A percentile compares a stretch with the other conserved stretches of the same genome.
These are phyloP conservation scores for Carcinoscorpius rotundicauda DNA, from an alignment of 1,140 invertebrate genomes.

Conservation along the genomic window DNA sequence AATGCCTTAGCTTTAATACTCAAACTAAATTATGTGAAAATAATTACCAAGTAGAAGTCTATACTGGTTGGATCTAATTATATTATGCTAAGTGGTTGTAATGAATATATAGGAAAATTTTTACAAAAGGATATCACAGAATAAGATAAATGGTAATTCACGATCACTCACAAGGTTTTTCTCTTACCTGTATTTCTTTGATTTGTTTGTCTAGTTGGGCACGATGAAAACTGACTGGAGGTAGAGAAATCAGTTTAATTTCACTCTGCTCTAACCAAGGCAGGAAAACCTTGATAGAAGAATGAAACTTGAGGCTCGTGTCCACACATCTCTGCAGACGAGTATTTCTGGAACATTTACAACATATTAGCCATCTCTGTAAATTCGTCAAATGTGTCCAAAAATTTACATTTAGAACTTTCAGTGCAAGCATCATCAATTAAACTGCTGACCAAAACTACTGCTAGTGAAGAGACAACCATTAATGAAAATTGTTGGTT, in stretches of 20 bases:
- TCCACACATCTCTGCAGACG: conserved; percentile 77
- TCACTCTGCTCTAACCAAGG: conserved; percentile 80
- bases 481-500: no score
- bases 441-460: no score
- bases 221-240: conserved; percentile 64
- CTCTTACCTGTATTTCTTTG: conserved; percentile 60
- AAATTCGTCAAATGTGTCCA: no score
- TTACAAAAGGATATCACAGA: no score
- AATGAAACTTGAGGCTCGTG: conserved; percentile 81
- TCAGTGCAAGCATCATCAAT: no score
- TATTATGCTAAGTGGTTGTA: neutral
- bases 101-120: neutral
- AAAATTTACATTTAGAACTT: no score
- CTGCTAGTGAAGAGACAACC: no score
- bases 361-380: no score
- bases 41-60: neutral
- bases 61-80: neutral
- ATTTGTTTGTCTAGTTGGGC: conserved; percentile 78
- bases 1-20: no score
- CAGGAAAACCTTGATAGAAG: conserved; percentile 65
- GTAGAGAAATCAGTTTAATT: conserved; percentile 64
- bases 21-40: neutral
- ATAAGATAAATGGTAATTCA: no score
- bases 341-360: conserved; percentile 46
- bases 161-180: neutral